These are phyloP conservation scores for Galagoides demidoff DNA, from an alignment of 2,797 vertebrate genomes.

Conservation along the genomic window DNA sequence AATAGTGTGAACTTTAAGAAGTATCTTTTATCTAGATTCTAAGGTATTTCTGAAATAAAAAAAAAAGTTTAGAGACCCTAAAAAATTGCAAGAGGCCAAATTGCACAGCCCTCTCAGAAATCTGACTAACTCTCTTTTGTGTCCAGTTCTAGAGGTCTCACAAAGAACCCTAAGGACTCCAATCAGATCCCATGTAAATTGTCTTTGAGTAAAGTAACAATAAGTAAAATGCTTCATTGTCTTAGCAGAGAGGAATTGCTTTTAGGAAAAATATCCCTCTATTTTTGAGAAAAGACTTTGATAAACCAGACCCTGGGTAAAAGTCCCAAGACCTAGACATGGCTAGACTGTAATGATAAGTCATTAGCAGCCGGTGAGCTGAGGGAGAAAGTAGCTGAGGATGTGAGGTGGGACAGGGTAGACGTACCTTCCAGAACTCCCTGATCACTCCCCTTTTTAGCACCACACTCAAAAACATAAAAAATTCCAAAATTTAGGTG, in stretches of 20 bases:
- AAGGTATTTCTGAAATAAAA: not conserved
- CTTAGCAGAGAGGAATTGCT: not conserved
- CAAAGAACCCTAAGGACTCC: not conserved
- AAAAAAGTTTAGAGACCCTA: not conserved
- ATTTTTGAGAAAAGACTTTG: not conserved
- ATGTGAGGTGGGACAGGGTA: fast-evolving
- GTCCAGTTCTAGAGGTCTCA: not conserved
- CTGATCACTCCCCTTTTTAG: not conserved
- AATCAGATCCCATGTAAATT: not conserved
- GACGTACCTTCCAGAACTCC: fast-evolving
- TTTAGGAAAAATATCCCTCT: not conserved
- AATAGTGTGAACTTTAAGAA: not conserved
- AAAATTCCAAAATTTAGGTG: not conserved
- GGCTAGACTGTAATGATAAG: fast-evolving
- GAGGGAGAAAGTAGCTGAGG: not conserved
- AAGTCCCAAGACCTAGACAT: not conserved
- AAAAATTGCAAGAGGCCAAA: not conserved
- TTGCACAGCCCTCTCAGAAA: not conserved
- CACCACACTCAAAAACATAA: not conserved
- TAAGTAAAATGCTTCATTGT: not conserved
- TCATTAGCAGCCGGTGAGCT: not conserved
- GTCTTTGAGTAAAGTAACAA: not conserved
- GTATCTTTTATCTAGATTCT: not conserved
- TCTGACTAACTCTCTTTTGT: not conserved
- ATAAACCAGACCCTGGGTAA: not conserved